Evolutionary conservation across 2,797 vertebrate genomes (phyloP), one percentile per base, ranked within the genome.

Genomic region (Neoniphon sammara): DNA sequence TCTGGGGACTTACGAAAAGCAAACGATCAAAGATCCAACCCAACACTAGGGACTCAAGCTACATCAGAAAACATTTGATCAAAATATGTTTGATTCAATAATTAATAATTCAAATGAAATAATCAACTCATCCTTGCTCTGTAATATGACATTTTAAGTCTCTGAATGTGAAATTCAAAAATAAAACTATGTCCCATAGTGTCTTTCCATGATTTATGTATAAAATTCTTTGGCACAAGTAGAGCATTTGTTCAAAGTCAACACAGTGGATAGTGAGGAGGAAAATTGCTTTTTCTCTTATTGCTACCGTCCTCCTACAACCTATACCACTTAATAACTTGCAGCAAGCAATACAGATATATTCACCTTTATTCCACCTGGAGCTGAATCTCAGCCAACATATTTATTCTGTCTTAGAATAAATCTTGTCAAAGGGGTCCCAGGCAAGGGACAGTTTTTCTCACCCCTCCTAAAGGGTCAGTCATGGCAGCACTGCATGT

Each of bases 161-260:
- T 17, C 42, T 55, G 27, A 73, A 34, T 31, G 3, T 18, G 52
- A 30, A 0, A 65, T 64, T 60, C 17, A 46, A 72, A 57, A 44
- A 75, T 27, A 10, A 27, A 67, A 66, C 18, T 10, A 34, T 63
- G 12, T 58, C 14, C 7, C 64, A 0, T 11, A 61, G 1, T 50
- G 31, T 27, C 54, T 15, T 47, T 44, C 25, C 15, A 27, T 18
- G 47, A 21, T 47, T 57, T 15, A 7, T 12, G 18, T 39, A 31
- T 18, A 2, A 34, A 20, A n/a, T 72, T 8, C 17, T 47, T 42
- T 56, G 1, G 4, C 17, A 59, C 21, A 47, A 58, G 42, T 14
- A 23, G 44, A 46, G 66, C 3, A 20, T 67, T 64, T 66, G 23
- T 17, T 27, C 54, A 25, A 5, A 46, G 1, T 46, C 3, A 15